Evolutionary conservation across 2,113 vertebrate species (phyloP).

Genomic region (Trematomus loennbergii): DNA sequence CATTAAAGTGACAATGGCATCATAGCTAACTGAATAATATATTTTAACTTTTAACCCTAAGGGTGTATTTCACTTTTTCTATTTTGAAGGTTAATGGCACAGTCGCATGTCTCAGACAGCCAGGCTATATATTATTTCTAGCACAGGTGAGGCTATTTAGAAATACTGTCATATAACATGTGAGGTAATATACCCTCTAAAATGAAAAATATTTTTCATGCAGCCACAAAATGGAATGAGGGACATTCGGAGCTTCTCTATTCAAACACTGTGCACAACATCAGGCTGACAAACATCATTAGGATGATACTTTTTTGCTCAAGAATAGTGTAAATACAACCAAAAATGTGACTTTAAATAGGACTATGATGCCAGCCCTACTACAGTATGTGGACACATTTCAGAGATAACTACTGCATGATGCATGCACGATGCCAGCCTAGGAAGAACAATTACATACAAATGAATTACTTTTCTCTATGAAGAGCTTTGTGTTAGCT

Average conservation of each 20-base stretch:
- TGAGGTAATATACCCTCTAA: neutral
- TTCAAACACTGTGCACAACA: neutral
- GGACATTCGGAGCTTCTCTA: neutral
- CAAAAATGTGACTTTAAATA: slow-evolving; percentile 17
- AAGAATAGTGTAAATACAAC: neutral
- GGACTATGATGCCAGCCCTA: neutral
- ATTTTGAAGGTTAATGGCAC: neutral
- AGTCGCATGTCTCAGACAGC: neutral
- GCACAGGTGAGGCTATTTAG: neutral
- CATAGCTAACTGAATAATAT: neutral
- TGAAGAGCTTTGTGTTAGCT: slow-evolving; percentile 58
- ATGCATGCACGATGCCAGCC: slow-evolving; percentile 42
- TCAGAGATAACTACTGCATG: slow-evolving; percentile 36
- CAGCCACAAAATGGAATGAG: slow-evolving; percentile 1
- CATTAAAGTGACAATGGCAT: neutral
- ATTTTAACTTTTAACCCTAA: neutral
- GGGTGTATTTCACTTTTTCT: neutral
- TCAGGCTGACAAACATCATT: neutral
- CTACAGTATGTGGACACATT: slow-evolving; percentile 16
- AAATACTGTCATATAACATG: neutral
- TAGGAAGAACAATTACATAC: slow-evolving; percentile 56
- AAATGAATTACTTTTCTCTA: slow-evolving; percentile 63
- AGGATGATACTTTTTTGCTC: neutral
- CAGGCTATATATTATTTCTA: slow-evolving; percentile 5
- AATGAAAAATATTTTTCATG: slow-evolving; percentile 9